Base-by-base conservation (phyloP, 2,888 invertebrate species). In the Nomada flava region DNA sequence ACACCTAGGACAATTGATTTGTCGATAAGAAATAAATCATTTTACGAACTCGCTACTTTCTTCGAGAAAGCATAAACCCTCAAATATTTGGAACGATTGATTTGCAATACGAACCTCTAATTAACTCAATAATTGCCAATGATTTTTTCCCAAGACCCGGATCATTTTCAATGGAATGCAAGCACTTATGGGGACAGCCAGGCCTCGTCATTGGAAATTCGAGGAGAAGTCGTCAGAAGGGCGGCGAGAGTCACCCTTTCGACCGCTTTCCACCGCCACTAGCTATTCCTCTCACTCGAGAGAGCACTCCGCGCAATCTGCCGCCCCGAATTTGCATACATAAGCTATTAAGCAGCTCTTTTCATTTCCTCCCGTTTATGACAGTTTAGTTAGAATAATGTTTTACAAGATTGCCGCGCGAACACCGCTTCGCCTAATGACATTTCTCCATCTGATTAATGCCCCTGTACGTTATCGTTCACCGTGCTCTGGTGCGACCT, bases 291-390 rank as follows among this genome's bases (percentile, higher is more conserved):
- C 85, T 87, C 88, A 80, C 85, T 85, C 85, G 86, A 88, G 86
- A 88, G 84, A 90, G 92, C 91, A 92, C 91, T 92, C 93, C 86
- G 89, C 88, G 91, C 93, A 92, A 93, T 93, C 93, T 92, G 92
- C 92, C 89, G 89, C 91, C 85, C 87, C 74, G 84, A 79, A 94
- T 94, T 94, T 93, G 93, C 94, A 94, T 94, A 93, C 91, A 92
- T 93, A 94, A 93, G 91, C 94, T 93, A 94, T 94, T 94, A 93
- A 93, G 91, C 92, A 93, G 93, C 93, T 93, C 94, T 94, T 94
- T 94, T 93, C 93, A 94, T 94, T 94, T 94, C 94, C 94, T 93
- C 93, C 90, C 93, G 93, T 93, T 93, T 93, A 94, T 93, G 93
- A 94, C 93, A 93, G 93, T 93, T 93, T 93, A 94, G 93, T 92